Evolutionary conservation across 2,113 vertebrate species (phyloP).

Genomic region (Capricornis sumatraensis): DNA sequence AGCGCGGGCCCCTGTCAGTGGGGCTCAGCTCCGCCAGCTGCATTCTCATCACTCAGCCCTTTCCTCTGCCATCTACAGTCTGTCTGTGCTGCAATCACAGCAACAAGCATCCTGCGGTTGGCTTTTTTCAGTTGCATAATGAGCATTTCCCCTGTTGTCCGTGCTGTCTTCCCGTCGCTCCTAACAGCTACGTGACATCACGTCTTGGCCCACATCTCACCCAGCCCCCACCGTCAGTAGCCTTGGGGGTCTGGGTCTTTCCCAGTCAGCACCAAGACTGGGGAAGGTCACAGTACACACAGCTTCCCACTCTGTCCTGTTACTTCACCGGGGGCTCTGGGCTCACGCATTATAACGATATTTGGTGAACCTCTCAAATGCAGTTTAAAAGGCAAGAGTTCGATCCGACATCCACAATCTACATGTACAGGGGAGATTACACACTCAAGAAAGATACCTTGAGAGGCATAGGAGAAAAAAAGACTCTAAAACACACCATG

Average conservation of each 20-base stretch:
- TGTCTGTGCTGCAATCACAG: neutral
- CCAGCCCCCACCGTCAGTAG: accelerated
- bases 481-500: neutral
- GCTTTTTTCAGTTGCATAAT: neutral
- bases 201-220: accelerated
- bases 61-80: neutral
- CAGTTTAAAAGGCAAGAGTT: neutral
- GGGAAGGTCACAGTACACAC: accelerated
- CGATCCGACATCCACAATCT: neutral
- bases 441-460: neutral
- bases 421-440: neutral
- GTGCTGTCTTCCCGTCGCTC: accelerated
- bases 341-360: neutral
- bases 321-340: neutral
- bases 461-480: neutral
- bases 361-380: neutral
- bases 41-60: neutral
- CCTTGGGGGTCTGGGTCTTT: neutral
- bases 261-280: neutral
- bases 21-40: neutral
- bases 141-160: neutral
- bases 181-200: neutral
- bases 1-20: accelerated
- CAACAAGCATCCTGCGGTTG: neutral
- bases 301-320: neutral